phyloP scores from a whole-genome alignment of 2,797 vertebrate genomes.

The Trachops cirrhosus region DNA sequence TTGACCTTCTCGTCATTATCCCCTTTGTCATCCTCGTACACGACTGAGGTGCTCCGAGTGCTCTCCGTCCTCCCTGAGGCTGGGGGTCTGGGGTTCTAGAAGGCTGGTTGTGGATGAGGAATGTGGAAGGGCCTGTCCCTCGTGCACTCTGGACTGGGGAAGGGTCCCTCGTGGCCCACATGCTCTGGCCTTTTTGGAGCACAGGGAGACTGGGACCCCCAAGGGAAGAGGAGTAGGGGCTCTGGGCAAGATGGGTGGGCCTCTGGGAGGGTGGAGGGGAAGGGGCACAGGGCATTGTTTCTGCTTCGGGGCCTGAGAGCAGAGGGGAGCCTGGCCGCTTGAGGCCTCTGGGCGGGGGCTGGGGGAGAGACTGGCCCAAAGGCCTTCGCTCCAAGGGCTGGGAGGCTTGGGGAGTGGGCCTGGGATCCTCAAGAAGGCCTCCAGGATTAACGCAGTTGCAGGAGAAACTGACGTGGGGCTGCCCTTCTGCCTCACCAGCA shows the following conservation, averaged over 20 bases:
- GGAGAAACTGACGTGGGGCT: background rate
- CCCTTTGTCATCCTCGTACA: background rate
- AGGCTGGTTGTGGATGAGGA: too few species aligned
- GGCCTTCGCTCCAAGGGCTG: background rate
- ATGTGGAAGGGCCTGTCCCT: background rate
- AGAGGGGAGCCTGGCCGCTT: background rate
- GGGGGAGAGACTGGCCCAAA: background rate
- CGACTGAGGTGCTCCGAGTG: fast-evolving
- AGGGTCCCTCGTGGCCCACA: background rate
- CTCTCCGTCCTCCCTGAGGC: background rate
- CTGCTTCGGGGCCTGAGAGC: background rate
- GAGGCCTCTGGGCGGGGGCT: background rate
- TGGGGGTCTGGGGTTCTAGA: background rate
- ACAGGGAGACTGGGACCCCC: background rate
- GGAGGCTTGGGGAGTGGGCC: background rate
- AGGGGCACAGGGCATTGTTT: background rate
- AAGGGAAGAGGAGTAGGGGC: too few species aligned
- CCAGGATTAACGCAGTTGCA: fast-evolving
- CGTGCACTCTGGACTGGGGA: fast-evolving
- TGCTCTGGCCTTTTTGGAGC: background rate
- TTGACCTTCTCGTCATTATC: background rate
- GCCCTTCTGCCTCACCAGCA: background rate
- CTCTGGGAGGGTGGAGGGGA: background rate
- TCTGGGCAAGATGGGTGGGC: background rate
- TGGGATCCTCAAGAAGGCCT: background rate